Evolutionary conservation across 2,797 vertebrate species (phyloP).

Genomic region (Sparidentex hasta): DNA sequence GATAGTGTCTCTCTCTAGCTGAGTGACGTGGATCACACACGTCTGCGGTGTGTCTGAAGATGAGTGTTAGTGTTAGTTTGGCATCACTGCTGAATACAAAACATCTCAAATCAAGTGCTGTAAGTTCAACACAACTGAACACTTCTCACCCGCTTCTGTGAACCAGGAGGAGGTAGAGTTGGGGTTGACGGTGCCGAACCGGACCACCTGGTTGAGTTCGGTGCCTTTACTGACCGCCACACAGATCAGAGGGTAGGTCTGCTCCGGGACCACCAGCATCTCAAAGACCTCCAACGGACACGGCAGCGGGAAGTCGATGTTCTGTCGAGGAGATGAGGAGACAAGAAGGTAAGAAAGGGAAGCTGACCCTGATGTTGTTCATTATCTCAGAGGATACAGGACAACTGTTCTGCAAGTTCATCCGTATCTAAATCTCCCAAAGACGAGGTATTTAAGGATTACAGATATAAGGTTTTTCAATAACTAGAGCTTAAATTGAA

Average conservation of each 20-base stretch:
- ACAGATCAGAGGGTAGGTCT: slow-evolving; percentile 94
- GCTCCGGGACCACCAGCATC: slow-evolving; percentile 95
- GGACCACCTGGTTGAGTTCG: slow-evolving; percentile 94
- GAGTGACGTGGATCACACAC: slow-evolving; percentile 93
- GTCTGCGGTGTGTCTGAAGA: slow-evolving; percentile 94
- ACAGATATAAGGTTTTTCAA: too few relatives aligned
- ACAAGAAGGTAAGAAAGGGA: slow-evolving; percentile 31
- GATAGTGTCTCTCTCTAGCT: slow-evolving; percentile 95
- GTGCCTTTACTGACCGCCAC: slow-evolving; percentile 93
- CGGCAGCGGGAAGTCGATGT: slow-evolving; percentile 94
- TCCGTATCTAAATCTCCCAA: not conserved
- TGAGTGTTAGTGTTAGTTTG: too few relatives aligned
- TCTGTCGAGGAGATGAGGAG: slow-evolving; percentile 73
- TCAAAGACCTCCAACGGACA: slow-evolving; percentile 94
- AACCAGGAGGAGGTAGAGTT: slow-evolving; percentile 96
- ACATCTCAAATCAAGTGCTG: not conserved
- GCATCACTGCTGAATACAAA: not conserved
- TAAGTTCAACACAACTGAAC: not conserved
- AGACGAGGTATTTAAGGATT: not conserved
- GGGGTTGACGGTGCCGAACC: slow-evolving; percentile 95
- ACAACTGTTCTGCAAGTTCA: not conserved
- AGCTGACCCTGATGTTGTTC: too few relatives aligned
- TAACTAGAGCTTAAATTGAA: not conserved
- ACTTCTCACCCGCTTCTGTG: slow-evolving; percentile 91
- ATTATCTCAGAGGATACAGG: not conserved